A percentile compares a stretch with the other conserved stretches of the same genome.
Conservation (phyloP, 2,797 vertebrate genomes). For the Anomalospiza imberbis region DNA sequence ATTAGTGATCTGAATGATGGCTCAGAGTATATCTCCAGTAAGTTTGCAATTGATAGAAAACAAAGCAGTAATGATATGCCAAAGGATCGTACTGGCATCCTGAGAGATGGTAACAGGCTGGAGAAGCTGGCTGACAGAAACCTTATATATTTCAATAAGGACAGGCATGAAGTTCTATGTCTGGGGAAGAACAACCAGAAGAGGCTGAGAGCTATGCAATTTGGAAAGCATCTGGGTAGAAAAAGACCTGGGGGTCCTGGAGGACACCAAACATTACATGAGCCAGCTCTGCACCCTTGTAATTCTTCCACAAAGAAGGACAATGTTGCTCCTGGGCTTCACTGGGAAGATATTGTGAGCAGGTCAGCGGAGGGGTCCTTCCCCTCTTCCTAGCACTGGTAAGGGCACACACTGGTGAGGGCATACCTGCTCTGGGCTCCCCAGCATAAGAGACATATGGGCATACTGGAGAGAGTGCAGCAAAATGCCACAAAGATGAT, state of each 20-base stretch:
- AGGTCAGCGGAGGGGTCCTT: not conserved
- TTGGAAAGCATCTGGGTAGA: not conserved
- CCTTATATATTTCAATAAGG: not conserved
- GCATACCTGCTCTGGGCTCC: not conserved
- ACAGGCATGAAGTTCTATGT: not conserved
- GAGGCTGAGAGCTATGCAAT: not conserved
- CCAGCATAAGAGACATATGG: fast-evolving
- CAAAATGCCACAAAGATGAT: not conserved
- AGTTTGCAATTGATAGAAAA: not conserved
- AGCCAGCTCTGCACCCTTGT: not conserved
- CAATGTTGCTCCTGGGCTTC: not conserved
- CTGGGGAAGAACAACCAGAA: not conserved
- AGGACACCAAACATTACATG: not conserved
- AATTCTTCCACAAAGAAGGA: not conserved
- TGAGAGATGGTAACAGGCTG: not conserved
- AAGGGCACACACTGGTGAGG: not conserved
- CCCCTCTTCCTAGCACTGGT: not conserved
- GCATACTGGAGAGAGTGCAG: not conserved
- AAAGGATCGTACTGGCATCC: not conserved
- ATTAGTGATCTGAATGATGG: not conserved
- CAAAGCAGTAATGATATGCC: not conserved
- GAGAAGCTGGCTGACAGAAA: not conserved
- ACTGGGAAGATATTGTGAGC: not conserved
- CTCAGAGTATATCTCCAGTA: too few relatives aligned
- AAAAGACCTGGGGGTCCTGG: not conserved